Percentiles rank a stretch among this genome's conserved stretches.
Conservation (phyloP, 2,888 invertebrate species). For the Colletes collaris region DNA sequence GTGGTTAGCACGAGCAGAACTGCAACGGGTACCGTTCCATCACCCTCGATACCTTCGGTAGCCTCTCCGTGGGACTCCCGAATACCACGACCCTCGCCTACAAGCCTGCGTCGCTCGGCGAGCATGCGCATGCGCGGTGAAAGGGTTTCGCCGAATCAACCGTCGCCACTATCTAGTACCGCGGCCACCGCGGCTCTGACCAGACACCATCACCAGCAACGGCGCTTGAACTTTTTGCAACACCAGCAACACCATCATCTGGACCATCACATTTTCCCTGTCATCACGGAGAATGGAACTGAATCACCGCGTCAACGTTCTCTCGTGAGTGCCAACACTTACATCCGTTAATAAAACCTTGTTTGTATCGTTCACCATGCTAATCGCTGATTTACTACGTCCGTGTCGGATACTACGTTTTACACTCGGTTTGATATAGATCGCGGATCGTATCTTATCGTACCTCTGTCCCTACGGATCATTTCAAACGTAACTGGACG, state of each 20-base stretch:
- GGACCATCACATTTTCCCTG: slow-evolving; percentile 85
- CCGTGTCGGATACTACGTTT: slow-evolving; percentile 17
- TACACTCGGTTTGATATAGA: slow-evolving; percentile 37
- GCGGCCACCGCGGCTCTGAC: slow-evolving; percentile 65
- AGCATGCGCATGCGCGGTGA: slow-evolving; percentile 89
- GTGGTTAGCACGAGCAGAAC: slow-evolving; percentile 30
- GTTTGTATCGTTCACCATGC: neutral
- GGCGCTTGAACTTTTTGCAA: slow-evolving; percentile 64
- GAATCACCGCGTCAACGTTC: slow-evolving; percentile 79
- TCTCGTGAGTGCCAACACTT: slow-evolving; percentile 73
- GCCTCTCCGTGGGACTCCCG: slow-evolving; percentile 79
- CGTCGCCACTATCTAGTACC: slow-evolving; percentile 67
- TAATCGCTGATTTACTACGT: neutral
- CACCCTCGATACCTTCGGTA: slow-evolving; percentile 39
- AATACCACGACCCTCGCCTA: slow-evolving; percentile 82
- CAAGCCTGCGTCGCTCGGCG: slow-evolving; percentile 86
- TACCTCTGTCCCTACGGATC: neutral
- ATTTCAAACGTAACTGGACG: neutral
- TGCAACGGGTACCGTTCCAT: slow-evolving; percentile 36
- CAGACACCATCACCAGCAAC: slow-evolving; percentile 62
- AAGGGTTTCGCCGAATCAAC: slow-evolving; percentile 70
- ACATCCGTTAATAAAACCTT: no score
- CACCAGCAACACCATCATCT: slow-evolving; percentile 71
- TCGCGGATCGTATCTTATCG: slow-evolving; percentile 21
- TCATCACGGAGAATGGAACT: slow-evolving; percentile 86